Evolutionary conservation across 2,113 vertebrate genomes (phyloP).

Genomic region (Phalacrocorax carbo): DNA sequence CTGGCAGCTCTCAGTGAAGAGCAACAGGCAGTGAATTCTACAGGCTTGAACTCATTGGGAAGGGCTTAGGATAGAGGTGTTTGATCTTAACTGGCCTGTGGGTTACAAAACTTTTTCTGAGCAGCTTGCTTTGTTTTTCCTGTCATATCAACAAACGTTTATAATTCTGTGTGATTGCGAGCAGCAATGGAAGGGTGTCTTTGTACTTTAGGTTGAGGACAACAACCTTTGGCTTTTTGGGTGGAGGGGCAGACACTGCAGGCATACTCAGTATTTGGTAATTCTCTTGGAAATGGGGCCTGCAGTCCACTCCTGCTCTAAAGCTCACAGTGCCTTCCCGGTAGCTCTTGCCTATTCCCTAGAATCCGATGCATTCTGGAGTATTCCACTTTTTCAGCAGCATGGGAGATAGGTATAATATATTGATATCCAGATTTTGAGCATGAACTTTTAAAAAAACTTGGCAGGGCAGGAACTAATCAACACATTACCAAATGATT

Average conservation of each 20-base stretch:
- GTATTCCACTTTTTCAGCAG: neutral
- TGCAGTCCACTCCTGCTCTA: neutral
- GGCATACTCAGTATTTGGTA: neutral
- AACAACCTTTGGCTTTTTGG: neutral
- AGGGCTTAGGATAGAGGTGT: neutral
- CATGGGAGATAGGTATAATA: neutral
- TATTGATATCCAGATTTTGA: neutral
- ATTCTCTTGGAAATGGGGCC: neutral
- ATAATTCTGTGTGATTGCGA: neutral
- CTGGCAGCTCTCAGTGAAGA: neutral
- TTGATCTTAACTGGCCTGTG: neutral
- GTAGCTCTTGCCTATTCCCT: neutral
- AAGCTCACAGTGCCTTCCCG: neutral
- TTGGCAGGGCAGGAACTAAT: neutral
- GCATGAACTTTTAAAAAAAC: neutral
- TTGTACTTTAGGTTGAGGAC: neutral
- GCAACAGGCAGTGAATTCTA: neutral
- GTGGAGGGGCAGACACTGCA: accelerated
- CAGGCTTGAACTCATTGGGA: neutral
- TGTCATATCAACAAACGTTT: neutral
- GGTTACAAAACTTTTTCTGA: neutral
- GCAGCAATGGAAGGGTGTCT: neutral
- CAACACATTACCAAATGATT: neutral
- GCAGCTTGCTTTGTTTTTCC: neutral
- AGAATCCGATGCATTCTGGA: neutral